Conservation (phyloP, 1,140 invertebrate species). For the Daktulosphaira vitifoliae region DNA sequence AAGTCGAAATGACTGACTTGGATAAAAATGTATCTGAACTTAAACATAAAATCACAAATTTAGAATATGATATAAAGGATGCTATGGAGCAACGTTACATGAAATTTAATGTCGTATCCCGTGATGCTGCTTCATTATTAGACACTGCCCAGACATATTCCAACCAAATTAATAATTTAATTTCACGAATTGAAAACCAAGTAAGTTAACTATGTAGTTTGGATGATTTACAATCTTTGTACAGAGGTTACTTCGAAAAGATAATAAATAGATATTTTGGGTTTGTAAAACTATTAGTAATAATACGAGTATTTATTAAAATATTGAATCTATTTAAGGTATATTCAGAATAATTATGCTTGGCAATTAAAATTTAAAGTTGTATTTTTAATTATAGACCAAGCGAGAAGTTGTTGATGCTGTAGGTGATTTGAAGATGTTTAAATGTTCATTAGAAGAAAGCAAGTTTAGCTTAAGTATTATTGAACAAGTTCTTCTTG, state of each 20-base stretch:
- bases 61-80: slow-evolving; percentile 23
- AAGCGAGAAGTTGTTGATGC: slow-evolving; percentile 4
- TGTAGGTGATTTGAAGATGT: slow-evolving; percentile 15
- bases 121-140: slow-evolving; percentile 3
- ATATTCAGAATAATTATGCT: too few relatives aligned
- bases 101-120: slow-evolving; percentile 7
- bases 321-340: too few relatives aligned
- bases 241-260: too few relatives aligned
- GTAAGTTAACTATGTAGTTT: neutral
- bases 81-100: slow-evolving; percentile 29
- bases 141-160: slow-evolving; percentile 15
- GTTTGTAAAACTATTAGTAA: too few relatives aligned
- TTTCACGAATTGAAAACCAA: slow-evolving; percentile 17
- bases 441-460: slow-evolving; percentile 14
- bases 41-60: slow-evolving; percentile 16
- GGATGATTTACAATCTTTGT: too few relatives aligned
- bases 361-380: too few relatives aligned
- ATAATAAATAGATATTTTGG: too few relatives aligned
- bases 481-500: slow-evolving; percentile 5
- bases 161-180: neutral
- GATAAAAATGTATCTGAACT: slow-evolving; percentile 21
- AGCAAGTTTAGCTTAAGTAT: slow-evolving; percentile 2
- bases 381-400: slow-evolving; percentile 10
- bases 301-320: too few relatives aligned
- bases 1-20: slow-evolving; percentile 26